Conservation (phyloP, 2,113 vertebrate species). For the Rafetus swinhoei region DNA sequence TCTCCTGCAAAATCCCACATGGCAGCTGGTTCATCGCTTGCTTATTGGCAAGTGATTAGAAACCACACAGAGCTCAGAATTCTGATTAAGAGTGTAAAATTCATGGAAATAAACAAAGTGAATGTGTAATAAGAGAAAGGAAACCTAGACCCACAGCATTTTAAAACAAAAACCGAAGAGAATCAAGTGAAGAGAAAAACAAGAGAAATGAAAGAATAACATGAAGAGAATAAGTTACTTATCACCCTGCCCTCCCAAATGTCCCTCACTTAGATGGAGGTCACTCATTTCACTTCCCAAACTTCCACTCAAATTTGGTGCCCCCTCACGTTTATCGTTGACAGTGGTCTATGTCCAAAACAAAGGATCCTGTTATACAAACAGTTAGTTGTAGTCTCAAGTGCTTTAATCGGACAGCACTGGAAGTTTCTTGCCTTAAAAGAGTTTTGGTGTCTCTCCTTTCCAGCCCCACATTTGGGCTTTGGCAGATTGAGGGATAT, state of each 20-base stretch:
- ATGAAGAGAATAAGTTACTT: not conserved
- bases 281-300: not conserved
- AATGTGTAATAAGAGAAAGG: conserved; percentile 1
- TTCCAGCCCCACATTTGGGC: not conserved
- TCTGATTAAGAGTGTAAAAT: conserved; percentile 13
- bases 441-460: not conserved
- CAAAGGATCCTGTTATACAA: not conserved
- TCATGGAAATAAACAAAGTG: not conserved
- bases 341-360: not conserved
- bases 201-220: too few species aligned
- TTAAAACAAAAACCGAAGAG: not conserved
- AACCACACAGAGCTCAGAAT: not conserved
- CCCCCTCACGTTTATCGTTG: not conserved
- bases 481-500: not conserved
- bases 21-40: conserved; percentile 1
- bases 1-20: not conserved
- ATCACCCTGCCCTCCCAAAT: not conserved
- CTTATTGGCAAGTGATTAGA: not conserved
- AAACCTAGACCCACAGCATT: not conserved
- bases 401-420: not conserved
- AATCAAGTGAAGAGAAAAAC: not conserved
- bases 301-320: not conserved
- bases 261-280: not conserved
- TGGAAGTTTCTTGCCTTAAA: not conserved
- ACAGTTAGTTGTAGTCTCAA: not conserved